Evolutionary conservation across 2,113 vertebrate species (phyloP).

Genomic region (Erythrocercus mccallii): DNA sequence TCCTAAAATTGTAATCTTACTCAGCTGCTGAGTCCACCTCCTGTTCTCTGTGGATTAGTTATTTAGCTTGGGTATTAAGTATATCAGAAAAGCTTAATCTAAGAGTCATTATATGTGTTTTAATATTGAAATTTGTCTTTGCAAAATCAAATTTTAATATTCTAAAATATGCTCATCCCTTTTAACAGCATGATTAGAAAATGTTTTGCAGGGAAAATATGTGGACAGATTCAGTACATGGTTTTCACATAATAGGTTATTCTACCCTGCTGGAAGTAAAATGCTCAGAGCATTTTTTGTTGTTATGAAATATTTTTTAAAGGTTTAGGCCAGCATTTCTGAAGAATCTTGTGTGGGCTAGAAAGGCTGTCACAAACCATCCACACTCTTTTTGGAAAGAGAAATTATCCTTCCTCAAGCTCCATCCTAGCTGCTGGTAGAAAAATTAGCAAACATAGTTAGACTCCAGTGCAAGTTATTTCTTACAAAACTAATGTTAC

Average conservation of each 20-base stretch:
- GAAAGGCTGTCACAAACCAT: neutral
- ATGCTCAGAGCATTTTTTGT: neutral
- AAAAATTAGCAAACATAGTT: neutral
- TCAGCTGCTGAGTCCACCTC: conserved; percentile 4
- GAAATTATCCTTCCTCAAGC: neutral
- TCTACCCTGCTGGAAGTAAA: neutral
- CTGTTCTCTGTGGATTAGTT: conserved; percentile 55
- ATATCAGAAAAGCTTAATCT: conserved; percentile 54
- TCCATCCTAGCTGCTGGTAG: neutral
- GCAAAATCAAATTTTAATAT: conserved; percentile 44
- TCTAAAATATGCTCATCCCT: conserved; percentile 47
- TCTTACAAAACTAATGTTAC: neutral
- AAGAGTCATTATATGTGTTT: conserved; percentile 47
- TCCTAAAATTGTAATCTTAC: conserved; percentile 48
- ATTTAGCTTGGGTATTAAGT: conserved; percentile 52
- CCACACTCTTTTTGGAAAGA: neutral
- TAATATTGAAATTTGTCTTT: conserved; percentile 58
- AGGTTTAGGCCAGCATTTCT: neutral
- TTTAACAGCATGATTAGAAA: conserved; percentile 47
- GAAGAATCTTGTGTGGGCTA: neutral
- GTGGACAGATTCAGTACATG: neutral
- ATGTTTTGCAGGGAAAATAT: conserved; percentile 5
- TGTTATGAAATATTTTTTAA: neutral
- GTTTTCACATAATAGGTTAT: neutral
- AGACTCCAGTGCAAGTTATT: neutral